Evolutionary conservation across 1,140 invertebrate genomes (phyloP), one percentile per base, ranked within the genome.

Genomic region (Trichonephila clavipes): DNA sequence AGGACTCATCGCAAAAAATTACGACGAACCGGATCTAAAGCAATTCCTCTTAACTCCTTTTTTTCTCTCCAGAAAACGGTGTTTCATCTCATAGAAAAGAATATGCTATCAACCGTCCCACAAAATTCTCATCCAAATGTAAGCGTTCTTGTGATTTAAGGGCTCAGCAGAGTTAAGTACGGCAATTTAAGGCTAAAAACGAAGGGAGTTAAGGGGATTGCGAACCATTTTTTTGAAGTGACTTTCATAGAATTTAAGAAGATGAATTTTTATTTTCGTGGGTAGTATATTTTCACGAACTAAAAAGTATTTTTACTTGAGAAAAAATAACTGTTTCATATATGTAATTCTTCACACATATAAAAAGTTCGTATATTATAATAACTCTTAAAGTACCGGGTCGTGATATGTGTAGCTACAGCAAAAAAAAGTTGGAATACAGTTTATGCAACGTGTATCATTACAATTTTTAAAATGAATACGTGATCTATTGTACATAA

Each of bases 151-250:
- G 72, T 77, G 72, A 77, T 77, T 77, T 77, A 77, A 40, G 28
- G 72, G 72, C 72, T 77, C 18, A 24, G 72, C 34, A 40, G 72
- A 77, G 72, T 77, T 77, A 77, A 77, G 72, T 77, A 77, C 18
- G 72, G 72, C 72, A 77, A 77, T 77, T 77, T 77, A 77, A 77
- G 72, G 28, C 34, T 77, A 77, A 77, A 77, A 77, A 77, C 28
- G 72, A 77, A 34, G 72, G 34, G 72, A 40, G 24, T 77, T 77
- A 77, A 77, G 34, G 34, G 72, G 72, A 16, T 34, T 34, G 72
- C 72, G 14, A 77, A 77, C 28, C 72, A 77, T 40, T 40, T 40
- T 77, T 77, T 77, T 77, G 72, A 77, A 77, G 72, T 77, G 72
- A 77, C 72, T 77, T 77, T 77, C 34, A 77, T 77, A 77, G 72